These are phyloP conservation scores for Grammomys dolichurus DNA, from an alignment of 2,113 vertebrate species.

Conservation along the genomic window DNA sequence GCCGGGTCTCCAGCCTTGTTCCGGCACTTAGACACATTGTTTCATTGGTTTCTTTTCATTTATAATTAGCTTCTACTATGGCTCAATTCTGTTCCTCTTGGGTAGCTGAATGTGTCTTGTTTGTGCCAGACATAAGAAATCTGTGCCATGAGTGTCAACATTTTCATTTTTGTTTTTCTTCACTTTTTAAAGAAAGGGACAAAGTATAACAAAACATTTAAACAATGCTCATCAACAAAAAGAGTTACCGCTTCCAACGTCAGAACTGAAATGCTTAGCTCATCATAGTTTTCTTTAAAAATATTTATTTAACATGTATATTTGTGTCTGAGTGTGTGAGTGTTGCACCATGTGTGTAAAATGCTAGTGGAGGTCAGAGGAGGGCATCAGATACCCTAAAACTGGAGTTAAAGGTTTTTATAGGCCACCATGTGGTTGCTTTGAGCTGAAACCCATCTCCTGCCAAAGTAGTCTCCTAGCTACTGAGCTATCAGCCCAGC, in stretches of 20 bases:
- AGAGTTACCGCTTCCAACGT: not conserved
- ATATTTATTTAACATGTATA: not conserved
- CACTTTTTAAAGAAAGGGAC: constrained; percentile 27
- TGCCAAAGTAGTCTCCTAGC: not conserved
- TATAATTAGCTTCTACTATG: not conserved
- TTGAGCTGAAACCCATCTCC: not conserved
- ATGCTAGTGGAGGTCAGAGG: not conserved
- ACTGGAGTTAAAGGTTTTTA: not conserved
- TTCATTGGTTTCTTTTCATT: constrained; percentile 28
- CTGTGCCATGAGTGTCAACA: not conserved
- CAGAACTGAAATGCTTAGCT: not conserved
- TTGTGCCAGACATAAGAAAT: not conserved
- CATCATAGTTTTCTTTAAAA: not conserved
- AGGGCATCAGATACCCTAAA: not conserved
- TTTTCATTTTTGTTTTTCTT: constrained; percentile 22
- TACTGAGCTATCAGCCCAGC: not conserved
- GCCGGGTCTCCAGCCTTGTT: not conserved
- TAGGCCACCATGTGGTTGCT: not conserved
- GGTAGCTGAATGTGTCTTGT: not conserved
- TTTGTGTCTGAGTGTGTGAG: not conserved
- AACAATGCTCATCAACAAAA: constrained; percentile 44
- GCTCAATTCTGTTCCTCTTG: constrained; percentile 28
- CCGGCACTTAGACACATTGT: not conserved
- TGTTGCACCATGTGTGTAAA: not conserved
- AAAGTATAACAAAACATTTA: constrained; percentile 36